phyloP scores from a whole-genome alignment of 2,888 invertebrate genomes.

The Metallyticus violacea region DNA sequence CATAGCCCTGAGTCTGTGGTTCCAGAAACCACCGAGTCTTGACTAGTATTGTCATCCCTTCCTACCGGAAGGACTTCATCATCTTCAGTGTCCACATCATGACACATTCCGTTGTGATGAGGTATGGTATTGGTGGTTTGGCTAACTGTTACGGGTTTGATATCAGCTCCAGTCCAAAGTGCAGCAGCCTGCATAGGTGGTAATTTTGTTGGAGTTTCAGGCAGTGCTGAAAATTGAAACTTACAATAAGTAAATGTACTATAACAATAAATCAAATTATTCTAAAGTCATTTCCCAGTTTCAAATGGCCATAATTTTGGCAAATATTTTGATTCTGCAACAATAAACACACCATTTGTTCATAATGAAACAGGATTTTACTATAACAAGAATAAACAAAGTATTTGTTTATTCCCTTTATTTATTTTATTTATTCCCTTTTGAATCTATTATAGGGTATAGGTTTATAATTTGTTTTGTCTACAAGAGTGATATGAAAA shows the following conservation, averaged over 20 bases:
- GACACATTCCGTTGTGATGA: neutral
- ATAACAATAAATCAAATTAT: too few relatives aligned
- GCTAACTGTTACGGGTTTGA: neutral
- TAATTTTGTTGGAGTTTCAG: neutral
- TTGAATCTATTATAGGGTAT: too few relatives aligned
- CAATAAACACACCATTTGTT: too few relatives aligned
- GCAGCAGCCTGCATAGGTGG: neutral
- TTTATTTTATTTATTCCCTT: too few relatives aligned
- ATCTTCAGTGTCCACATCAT: neutral
- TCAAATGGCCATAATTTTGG: too few relatives aligned
- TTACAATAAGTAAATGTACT: neutral
- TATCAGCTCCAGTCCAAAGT: neutral
- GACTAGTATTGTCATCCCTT: conserved; percentile 33
- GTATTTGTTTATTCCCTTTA: too few relatives aligned
- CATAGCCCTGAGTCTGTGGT: conserved; percentile 34
- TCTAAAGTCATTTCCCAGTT: too few relatives aligned
- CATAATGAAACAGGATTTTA: too few relatives aligned
- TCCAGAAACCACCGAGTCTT: conserved; percentile 33
- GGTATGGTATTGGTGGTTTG: neutral
- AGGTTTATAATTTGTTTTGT: too few relatives aligned
- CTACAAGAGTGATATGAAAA: too few relatives aligned
- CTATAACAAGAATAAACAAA: too few relatives aligned
- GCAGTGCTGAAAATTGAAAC: neutral
- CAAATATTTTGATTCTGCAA: too few relatives aligned
- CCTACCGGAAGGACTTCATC: neutral